Evolutionary conservation across 2,888 invertebrate genomes (phyloP), one percentile per base, ranked within the genome.

Genomic region (Andricus curvator): DNA sequence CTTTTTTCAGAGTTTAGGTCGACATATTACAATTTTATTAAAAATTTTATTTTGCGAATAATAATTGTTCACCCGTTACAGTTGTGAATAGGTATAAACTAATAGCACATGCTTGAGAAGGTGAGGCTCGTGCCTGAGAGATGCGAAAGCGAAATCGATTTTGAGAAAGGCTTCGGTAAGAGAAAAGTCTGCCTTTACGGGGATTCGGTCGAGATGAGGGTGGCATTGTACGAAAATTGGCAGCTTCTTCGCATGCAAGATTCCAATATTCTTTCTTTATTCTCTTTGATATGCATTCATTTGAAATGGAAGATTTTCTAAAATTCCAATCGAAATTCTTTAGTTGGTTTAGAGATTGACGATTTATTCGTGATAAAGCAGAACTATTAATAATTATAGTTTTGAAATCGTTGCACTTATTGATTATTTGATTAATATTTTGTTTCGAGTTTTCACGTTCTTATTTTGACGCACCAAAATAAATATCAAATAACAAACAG

Each of bases 91-190:
- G 4, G n/a, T 51, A 33, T 51, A 25, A 1, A 25, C 25, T 25
- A 25, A 25, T 25, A 29, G n/a, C 11, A 68, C 22, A 51, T 33
- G n/a, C 51, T 74, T 74, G 56, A 56, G 56, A 74, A 74, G 5
- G 74, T 74, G 74, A 74, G 51, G 74, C 33, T 74, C 74, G 74
- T 74, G 56, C n/a, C 51, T 74, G 74, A 74, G 74, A 74, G 74
- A 74, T 74, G 74, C 74, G 56, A 56, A 74, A 56, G 33, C 33
- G 74, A 56, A 74, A 74, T 74, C 56, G 74, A 74, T 74, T 74
- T 74, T 56, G 74, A 74, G n/a, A 74, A 74, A 74, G 74, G 74
- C 74, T 74, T 74, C 56, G 20, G 56, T 74, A 33, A 33, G 33
- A 74, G 74, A 74, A 70, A 51, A 70, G 29, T 70, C 29, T 70